Evolutionary conservation across 1,140 invertebrate genomes (phyloP).

Genomic region (Euwallacea similis): DNA sequence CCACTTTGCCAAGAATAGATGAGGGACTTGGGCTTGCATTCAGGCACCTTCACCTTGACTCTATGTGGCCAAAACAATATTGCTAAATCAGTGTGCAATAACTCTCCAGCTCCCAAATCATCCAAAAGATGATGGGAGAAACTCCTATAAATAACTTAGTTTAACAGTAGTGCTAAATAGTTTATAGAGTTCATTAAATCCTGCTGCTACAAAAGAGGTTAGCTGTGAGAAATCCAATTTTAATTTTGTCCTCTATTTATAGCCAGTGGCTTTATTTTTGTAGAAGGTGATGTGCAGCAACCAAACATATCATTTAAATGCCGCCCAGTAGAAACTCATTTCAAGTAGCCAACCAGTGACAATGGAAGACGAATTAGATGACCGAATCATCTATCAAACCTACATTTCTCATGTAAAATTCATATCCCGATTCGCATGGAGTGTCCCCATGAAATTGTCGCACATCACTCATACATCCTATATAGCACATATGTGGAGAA

Average conservation of each 20-base stretch:
- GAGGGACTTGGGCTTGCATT: too few relatives aligned
- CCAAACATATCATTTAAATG: conserved; percentile 39
- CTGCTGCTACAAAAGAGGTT: conserved; percentile 22
- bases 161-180: too few relatives aligned
- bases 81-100: too few relatives aligned
- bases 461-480: conserved; percentile 56
- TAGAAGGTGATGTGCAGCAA: conserved; percentile 40
- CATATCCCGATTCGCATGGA: conserved; percentile 74
- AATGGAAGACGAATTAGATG: conserved; percentile 89
- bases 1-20: too few relatives aligned
- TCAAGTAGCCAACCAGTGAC: conserved; percentile 23
- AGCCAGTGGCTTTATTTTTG: conserved; percentile 41
- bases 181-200: too few relatives aligned
- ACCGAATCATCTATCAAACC: conserved; percentile 81
- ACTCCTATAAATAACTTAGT: too few relatives aligned
- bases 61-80: too few relatives aligned
- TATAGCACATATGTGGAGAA: conserved; percentile 71
- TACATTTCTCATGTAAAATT: conserved; percentile 82
- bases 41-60: too few relatives aligned
- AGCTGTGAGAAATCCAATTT: conserved; percentile 18
- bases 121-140: conserved; percentile 9
- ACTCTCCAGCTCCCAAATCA: background rate
- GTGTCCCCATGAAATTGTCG: conserved; percentile 67
- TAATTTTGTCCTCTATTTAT: conserved; percentile 39
- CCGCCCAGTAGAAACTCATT: conserved; percentile 30